Evolutionary conservation across 2,797 vertebrate genomes (phyloP), one percentile per base, ranked within the genome.

Genomic region (Propithecus deckenii): DNA sequence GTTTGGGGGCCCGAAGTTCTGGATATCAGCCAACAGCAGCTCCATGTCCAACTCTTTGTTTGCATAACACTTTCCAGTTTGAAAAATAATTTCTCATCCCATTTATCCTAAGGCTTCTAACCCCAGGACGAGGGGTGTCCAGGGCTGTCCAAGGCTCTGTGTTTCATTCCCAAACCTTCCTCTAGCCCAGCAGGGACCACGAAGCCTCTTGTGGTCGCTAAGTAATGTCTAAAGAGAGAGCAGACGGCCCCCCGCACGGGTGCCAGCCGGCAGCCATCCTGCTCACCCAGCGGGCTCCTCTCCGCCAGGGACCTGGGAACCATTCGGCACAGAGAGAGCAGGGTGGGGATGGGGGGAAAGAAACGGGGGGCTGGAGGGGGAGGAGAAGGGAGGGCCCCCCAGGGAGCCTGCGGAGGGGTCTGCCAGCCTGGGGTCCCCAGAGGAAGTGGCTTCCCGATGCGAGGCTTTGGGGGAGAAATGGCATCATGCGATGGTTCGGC

Each of bases 401-500:
- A 20, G 25, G 25, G 38, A 7, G 15, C 38, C 38, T 61, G 7
- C 17, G 61, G 32, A 15, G 71, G 3, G 32, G 2, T 1, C 32
- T 63, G 43, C 32, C 22, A 1, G 35, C 28, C 25, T 28, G 3
- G 5, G 23, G 17, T n/a, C 86, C 55, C 22, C n/a, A 14, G 9
- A 63, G 48, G 14, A 78, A n/a, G 23, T 28, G 8, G 25, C 25
- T 12, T 59, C 50, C 32, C 1, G 0, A 1, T 0, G 18, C 4
- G 25, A 38, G 35, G 25, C 30, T 41, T 6, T 38, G 12, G 9
- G 11, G 32, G 67, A 14, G 55, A 78, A 28, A 18, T 5, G 0
- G 0, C 0, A 9, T 78, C 81, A 0, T 2, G 0, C 1, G 4
- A 1, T 0, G 5, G 61, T 11, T 20, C 9, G 0, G 25, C 28